Conservation (phyloP, 1,140 invertebrate genomes). For the Globodera rostochiensis region DNA sequence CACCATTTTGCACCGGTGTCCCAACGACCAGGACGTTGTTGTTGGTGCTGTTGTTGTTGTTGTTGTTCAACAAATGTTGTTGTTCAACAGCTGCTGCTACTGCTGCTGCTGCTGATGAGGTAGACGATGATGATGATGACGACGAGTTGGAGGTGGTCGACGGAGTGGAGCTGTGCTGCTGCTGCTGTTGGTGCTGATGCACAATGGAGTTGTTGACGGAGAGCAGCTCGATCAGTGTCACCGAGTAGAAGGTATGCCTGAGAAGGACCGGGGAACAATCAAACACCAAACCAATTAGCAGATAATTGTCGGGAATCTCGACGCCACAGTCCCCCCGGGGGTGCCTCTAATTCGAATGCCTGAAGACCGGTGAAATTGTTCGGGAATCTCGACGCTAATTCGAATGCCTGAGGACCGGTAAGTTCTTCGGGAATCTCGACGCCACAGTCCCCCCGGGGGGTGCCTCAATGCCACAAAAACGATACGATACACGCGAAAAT, state of each 20-base stretch:
- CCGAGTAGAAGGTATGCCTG: constrained; percentile 28
- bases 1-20: too few species aligned
- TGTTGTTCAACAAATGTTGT: not conserved
- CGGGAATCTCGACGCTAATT: too few species aligned
- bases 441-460: too few species aligned
- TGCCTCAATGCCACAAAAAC: too few species aligned
- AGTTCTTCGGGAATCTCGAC: too few species aligned
- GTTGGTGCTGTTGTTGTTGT: not conserved
- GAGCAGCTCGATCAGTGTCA: constrained; percentile 26
- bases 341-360: too few species aligned
- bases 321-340: too few species aligned
- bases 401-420: too few species aligned
- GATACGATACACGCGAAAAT: not conserved
- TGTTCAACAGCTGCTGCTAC: not conserved
- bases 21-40: not conserved
- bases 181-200: not conserved
- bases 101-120: not conserved
- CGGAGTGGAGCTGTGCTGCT: not conserved
- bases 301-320: too few species aligned
- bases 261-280: not conserved
- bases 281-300: too few species aligned
- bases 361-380: too few species aligned
- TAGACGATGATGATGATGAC: not conserved
- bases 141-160: not conserved
- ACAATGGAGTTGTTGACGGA: constrained; percentile 17